Conservation (phyloP, 35 echinoderm and acorn worm species). For the Anneissia japonica region DNA sequence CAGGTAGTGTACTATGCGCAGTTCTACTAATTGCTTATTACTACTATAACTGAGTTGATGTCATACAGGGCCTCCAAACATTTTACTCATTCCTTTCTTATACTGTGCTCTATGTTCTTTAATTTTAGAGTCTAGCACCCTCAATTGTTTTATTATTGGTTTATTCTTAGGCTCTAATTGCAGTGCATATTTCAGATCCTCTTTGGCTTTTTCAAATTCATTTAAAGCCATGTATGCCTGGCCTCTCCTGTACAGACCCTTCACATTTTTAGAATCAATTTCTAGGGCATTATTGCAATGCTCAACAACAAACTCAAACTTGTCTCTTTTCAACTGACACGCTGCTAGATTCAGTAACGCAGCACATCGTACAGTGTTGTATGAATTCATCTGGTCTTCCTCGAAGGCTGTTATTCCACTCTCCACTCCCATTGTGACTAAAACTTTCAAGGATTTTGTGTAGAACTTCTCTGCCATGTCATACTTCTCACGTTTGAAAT, state of each 20-base stretch:
- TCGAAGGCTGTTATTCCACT: not conserved
- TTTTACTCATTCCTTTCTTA: slow-evolving; percentile 77
- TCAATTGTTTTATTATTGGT: slow-evolving; percentile 37
- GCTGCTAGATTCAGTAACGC: slow-evolving; percentile 77
- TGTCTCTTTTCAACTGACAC: slow-evolving; percentile 63
- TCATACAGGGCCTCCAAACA: slow-evolving; percentile 59
- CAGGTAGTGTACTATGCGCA: no score
- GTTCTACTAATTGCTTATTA: no score
- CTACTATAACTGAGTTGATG: no score
- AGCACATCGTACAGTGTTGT: slow-evolving; percentile 30
- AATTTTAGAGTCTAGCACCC: slow-evolving; percentile 31
- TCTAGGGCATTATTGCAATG: slow-evolving; percentile 61
- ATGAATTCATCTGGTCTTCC: slow-evolving; percentile 31
- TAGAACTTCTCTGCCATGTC: slow-evolving; percentile 64
- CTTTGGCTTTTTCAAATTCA: slow-evolving; percentile 70
- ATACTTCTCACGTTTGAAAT: slow-evolving; percentile 58
- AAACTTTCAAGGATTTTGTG: slow-evolving; percentile 49
- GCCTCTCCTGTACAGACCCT: slow-evolving; percentile 72
- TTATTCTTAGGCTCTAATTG: slow-evolving; percentile 60
- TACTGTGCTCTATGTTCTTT: slow-evolving; percentile 51
- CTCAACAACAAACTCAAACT: slow-evolving; percentile 52
- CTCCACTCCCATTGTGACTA: slow-evolving; percentile 30
- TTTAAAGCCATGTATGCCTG: slow-evolving; percentile 62
- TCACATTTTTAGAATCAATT: slow-evolving; percentile 47
- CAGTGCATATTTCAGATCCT: slow-evolving; percentile 61